These are phyloP conservation scores for Drosophila nigricruria DNA, from an alignment of 2,888 invertebrate species.

Conservation along the genomic window DNA sequence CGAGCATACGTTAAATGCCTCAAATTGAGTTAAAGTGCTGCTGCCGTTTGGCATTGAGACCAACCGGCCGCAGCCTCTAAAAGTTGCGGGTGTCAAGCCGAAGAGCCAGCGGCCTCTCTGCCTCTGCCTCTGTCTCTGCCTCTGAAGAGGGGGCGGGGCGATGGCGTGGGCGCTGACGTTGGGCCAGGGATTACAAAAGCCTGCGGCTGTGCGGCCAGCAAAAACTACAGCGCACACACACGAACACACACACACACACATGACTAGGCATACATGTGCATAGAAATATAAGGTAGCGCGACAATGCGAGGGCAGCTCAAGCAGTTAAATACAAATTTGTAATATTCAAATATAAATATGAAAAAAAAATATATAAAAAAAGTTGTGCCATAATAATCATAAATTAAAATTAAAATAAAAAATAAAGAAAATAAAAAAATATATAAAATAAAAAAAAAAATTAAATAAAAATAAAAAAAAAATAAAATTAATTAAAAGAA, in stretches of 20 bases:
- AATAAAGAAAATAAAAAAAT: no score
- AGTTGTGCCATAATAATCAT: no score
- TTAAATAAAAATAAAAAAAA: no score
- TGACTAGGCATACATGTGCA: constrained; percentile 32
- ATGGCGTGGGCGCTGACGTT: not conserved
- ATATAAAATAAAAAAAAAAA: no score
- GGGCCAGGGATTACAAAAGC: constrained; percentile 59
- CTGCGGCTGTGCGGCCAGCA: constrained; percentile 59
- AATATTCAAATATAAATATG: no score
- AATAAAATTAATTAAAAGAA: no score
- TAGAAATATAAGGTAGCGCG: constrained; percentile 26
- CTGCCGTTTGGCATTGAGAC: constrained; percentile 58
- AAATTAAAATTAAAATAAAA: no score
- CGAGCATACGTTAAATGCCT: constrained; percentile 83
- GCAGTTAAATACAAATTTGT: no score
- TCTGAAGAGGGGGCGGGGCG: not conserved
- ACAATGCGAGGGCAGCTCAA: constrained; percentile 24
- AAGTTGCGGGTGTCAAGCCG: constrained; percentile 1
- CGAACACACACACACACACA: constrained; percentile 28
- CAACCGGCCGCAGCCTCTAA: constrained; percentile 21
- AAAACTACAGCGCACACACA: constrained; percentile 41
- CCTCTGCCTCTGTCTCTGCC: no score
- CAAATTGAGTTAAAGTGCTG: constrained; percentile 84
- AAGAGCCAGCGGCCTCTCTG: constrained; percentile 1
- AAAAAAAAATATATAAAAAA: no score